Evolutionary conservation across 53 echinoderm and acorn worm genomes (phyloP), one percentile per base, ranked within the genome.

Genomic region (Luidia sarsii): DNA sequence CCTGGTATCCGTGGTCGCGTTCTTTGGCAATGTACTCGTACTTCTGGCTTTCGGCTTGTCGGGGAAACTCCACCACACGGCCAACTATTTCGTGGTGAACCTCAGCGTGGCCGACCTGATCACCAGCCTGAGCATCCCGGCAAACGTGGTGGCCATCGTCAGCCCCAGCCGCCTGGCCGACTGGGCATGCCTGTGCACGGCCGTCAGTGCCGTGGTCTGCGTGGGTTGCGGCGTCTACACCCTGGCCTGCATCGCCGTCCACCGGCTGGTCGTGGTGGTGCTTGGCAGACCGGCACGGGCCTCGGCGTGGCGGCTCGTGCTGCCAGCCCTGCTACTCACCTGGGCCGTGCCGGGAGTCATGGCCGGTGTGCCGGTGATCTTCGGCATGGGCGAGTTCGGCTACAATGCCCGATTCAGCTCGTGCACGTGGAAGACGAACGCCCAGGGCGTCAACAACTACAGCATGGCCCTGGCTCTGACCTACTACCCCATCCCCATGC

Each of bases 301-400:
- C 14, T 3, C 15, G 4, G 21, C 21, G 3, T 69, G 29, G 16
- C 68, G 19, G 23, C 55, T 30, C 28, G 64, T 41, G 4, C 24
- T 39, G 20, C 9, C 56, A 10, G 33, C 24, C 37, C 52, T 82
- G 27, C 45, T 22, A 7, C 48, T 69, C 28, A 82, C 82, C 8
- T 82, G 82, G 82, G 1, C 51, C 30, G 19, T 68, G 7, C 82
- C 82, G 7, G 8, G 55, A 4, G n/a, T 46, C 7, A 28, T 82
- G 57, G 55, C 82, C 4, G 28, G 68, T 1, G 10, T 82, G 21
- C 82, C 82, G 3, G 21, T 69, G n/a, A 28, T 82, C 39, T 68
- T 82, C 48, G 82, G 82, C 25, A 25, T 82, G 50, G 82, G 82
- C 15, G 57, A 68, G 51, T 64, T 82, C 39, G 82, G 82, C 32